Evolutionary conservation across 2,888 invertebrate genomes (phyloP).

Genomic region (Lasius platythorax): DNA sequence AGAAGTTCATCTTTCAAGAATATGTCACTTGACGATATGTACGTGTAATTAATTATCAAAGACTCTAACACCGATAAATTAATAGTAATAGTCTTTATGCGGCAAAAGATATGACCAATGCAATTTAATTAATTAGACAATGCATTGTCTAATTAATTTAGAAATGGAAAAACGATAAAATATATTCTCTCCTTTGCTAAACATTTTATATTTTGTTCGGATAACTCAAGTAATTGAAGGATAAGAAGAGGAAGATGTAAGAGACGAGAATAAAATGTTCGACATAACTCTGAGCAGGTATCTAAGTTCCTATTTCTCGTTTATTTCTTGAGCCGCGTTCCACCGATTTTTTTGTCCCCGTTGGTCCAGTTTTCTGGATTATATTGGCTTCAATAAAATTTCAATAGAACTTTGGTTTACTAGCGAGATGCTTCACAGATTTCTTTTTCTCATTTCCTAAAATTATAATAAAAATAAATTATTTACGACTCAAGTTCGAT

Average conservation of each 20-base stretch:
- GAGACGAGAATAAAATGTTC: neutral
- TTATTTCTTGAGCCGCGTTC: slow-evolving; percentile 1
- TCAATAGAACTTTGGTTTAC: slow-evolving; percentile 37
- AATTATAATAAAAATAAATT: neutral
- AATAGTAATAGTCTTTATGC: neutral
- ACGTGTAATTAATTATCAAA: neutral
- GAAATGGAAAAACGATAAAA: neutral
- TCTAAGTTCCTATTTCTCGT: neutral
- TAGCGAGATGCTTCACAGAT: neutral
- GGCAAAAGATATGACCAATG: neutral
- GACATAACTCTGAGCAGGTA: slow-evolving; percentile 12
- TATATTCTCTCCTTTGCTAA: neutral
- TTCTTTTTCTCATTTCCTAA: slow-evolving; percentile 1
- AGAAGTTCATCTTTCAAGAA: neutral
- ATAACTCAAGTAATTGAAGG: neutral
- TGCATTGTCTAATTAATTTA: neutral
- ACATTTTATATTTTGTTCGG: neutral
- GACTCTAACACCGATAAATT: neutral
- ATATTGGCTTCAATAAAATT: slow-evolving; percentile 3
- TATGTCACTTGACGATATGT: neutral
- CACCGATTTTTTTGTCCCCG: neutral
- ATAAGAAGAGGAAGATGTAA: neutral
- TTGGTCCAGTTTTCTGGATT: slow-evolving; percentile 15
- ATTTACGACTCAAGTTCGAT: neutral
- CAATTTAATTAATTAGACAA: neutral